A percentile compares a stretch with the other conserved stretches of the same genome.
Evolutionary conservation across 2,113 vertebrate genomes (phyloP).

Genomic region (Triplophysa siluroides): DNA sequence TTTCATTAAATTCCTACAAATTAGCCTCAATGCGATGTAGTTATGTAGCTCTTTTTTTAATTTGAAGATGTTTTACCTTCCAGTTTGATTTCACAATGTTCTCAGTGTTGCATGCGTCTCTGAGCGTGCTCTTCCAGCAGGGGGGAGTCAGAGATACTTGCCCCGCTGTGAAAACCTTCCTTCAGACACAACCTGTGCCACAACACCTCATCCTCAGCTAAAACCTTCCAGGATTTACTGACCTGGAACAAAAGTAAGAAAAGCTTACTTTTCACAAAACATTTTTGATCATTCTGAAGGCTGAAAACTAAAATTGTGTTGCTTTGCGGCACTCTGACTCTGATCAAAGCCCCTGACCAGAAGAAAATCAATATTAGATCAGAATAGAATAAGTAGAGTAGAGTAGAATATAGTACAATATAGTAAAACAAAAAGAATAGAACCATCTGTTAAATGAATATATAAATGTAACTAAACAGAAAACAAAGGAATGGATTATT

Average conservation of each 20-base stretch:
- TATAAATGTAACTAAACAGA: too few relatives aligned
- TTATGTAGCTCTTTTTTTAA: too few relatives aligned
- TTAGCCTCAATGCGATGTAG: too few relatives aligned
- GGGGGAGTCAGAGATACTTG: slow-evolving; percentile 80
- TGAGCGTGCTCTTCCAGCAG: slow-evolving; percentile 89
- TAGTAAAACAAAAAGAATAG: not conserved
- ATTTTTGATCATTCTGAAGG: too few relatives aligned
- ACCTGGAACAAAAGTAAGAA: slow-evolving; percentile 76
- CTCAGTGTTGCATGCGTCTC: slow-evolving; percentile 81
- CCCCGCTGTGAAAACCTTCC: slow-evolving; percentile 80
- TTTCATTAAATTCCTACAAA: too few relatives aligned
- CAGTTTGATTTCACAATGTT: slow-evolving; percentile 85
- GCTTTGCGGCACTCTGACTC: too few relatives aligned
- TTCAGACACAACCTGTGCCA: slow-evolving; percentile 86
- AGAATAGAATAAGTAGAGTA: not conserved
- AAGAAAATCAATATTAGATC: not conserved
- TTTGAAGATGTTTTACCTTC: slow-evolving; percentile 79
- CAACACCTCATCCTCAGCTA: slow-evolving; percentile 89
- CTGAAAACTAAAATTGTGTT: too few relatives aligned
- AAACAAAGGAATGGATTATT: too few relatives aligned
- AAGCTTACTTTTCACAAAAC: not conserved
- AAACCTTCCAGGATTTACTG: slow-evolving; percentile 87
- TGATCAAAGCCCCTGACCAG: too few relatives aligned
- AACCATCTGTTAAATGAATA: not conserved
- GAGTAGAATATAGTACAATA: not conserved